Evolutionary conservation across 2,113 vertebrate genomes (phyloP), one percentile per base, ranked within the genome.

Genomic region (Hemiscyllium ocellatum): DNA sequence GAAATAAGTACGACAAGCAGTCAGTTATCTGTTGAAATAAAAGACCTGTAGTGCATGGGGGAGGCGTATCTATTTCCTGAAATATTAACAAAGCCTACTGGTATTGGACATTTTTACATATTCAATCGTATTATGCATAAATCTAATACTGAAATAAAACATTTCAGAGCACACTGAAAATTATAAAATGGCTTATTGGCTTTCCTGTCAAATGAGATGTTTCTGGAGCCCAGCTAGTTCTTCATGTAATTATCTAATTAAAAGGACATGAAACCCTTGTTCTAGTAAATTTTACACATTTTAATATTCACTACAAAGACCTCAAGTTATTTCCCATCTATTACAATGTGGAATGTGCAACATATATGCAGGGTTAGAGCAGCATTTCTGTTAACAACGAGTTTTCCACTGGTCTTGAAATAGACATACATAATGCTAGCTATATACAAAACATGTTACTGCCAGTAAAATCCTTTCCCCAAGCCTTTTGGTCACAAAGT

Each of bases 101-200:
- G 17, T n/a, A 2, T 69, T 47, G 65, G n/a, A 94, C 37, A 42
- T 94, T 42, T 65, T 94, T 37, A 37, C 13, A 1, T 66, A 47
- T n/a, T 8, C 5, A 26, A 22, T 94, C 91, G 70, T 70, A 29
- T 47, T 29, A 69, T 29, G 42, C 68, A 50, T 94, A 29, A 69
- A 70, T 42, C 70, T 70, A 42, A 50, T 52, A 15, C 93, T 94
- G 68, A 94, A 94, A 94, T 94, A 94, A 94, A 94, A 68, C 66
- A 94, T 47, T 69, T 47, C 66, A 70, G 66, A 42, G 37, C n/a
- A 70, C 33, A 37, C 2, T 94, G 19, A 37, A 94, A 70, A 66
- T 42, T 0, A 65, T 90, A 19, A 93, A 93, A 94, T 52, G 12
- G 52, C 78, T 87, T 50, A 52, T 87, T 87, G 85, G 85, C 47